Evolutionary conservation across 2,113 vertebrate genomes (phyloP), one percentile per base, ranked within the genome.

Genomic region (Malurus elegans): DNA sequence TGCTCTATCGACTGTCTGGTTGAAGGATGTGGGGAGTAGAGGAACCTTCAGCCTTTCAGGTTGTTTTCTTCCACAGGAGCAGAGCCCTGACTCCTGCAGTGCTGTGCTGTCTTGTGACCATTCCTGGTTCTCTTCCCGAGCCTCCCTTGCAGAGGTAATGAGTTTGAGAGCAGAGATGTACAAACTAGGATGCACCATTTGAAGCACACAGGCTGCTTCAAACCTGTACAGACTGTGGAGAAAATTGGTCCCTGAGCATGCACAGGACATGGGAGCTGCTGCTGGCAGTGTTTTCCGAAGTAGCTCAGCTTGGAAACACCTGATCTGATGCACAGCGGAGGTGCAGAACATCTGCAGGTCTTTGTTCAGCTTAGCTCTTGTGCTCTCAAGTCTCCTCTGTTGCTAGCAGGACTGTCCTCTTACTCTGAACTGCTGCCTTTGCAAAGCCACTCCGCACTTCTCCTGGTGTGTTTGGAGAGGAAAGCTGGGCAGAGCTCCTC

Each of bases 1-100:
- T 75, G 28, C 62, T 54, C 26, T 56, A 2, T 15, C 0, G 0
- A 6, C 57, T 28, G 19, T 6, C 54, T 48, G 18, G 38, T 84
- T 32, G 56, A n/a, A 70, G 29, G 32, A 26, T 28, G 32, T 1
- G 11, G 44, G 50, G 28, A 56, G 32, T 12, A 74, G 32, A 71
- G 53, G 20, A 88, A 29, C 32, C 14, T 51, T 12, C 44, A 53
- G 24, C 25, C 18, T 81, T 64, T n/a, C 29, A 45, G 31, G 7
- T 10, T 66, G 15, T 48, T 80, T 70, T 20, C 28, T 25, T 20
- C 13, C 6, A 1, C 8, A 42, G 50, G 51, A 57, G 28, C 6
- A 51, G 57, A 79, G 15, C 18, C 61, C 36, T 53, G 65, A 48
- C 32, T 75, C 18, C 34, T 44, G 31, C 1, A 2, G 32, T 28